A percentile compares a stretch with the other conserved stretches of the same genome.
These are phyloP conservation scores for Chalcis sispes DNA, from an alignment of 2,888 invertebrate species.

Conservation along the genomic window DNA sequence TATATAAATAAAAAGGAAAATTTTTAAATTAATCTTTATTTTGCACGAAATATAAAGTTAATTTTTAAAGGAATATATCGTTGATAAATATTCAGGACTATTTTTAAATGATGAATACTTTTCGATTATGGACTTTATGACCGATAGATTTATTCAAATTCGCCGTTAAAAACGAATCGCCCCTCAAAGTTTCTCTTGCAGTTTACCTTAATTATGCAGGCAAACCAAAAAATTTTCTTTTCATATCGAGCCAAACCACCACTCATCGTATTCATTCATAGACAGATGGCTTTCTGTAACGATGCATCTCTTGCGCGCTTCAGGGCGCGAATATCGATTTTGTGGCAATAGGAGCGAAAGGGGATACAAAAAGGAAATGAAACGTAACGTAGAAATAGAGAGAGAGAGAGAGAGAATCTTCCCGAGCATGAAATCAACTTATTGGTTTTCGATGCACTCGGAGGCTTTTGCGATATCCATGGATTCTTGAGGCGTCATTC, in stretches of 20 bases:
- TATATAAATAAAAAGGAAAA: too few species aligned
- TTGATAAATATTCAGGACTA: too few species aligned
- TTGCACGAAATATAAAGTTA: too few species aligned
- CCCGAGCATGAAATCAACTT: slow-evolving; percentile 51
- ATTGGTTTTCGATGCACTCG: slow-evolving; percentile 52
- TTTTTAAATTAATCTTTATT: too few species aligned
- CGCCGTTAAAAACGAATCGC: too few species aligned
- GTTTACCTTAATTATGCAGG: too few species aligned
- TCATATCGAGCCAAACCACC: background rate
- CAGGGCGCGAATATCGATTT: slow-evolving; percentile 38
- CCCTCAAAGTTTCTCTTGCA: too few species aligned
- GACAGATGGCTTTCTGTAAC: background rate
- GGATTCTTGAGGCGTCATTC: slow-evolving; percentile 30
- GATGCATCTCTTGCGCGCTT: background rate
- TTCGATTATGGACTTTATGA: too few species aligned
- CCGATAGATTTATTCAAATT: too few species aligned
- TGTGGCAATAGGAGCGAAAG: background rate
- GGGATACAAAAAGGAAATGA: too few species aligned
- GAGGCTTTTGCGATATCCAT: slow-evolving; percentile 17
- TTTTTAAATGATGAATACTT: too few species aligned
- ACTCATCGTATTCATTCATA: background rate
- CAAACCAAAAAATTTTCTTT: background rate
- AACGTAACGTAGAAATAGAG: slow-evolving; percentile 23
- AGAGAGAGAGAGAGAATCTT: background rate
- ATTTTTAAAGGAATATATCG: background rate